Conservation (phyloP, 2,797 vertebrate genomes). For the Xiphorhynchus erythropygius region DNA sequence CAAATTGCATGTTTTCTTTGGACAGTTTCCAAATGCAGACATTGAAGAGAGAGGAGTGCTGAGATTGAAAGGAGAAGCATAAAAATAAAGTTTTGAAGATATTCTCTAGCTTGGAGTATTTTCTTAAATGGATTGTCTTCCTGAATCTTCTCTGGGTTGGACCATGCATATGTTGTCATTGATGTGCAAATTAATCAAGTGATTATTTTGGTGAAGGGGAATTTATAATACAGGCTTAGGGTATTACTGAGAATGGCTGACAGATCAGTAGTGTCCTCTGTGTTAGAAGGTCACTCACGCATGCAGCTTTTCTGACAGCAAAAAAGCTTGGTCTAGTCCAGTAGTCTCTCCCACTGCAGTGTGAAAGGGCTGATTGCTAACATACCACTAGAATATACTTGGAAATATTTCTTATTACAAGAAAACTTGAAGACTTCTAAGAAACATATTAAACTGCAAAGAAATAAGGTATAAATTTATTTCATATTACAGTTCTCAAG, state of each 20-base stretch:
- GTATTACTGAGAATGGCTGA: slow-evolving; percentile 35
- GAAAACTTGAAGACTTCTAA: not conserved
- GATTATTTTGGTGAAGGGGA: slow-evolving; percentile 36
- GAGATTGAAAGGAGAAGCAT: not conserved
- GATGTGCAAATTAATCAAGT: slow-evolving; percentile 52
- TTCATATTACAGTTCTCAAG: not conserved
- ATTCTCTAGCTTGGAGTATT: not conserved
- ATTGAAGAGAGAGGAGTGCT: not conserved
- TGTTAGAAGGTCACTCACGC: slow-evolving; percentile 49
- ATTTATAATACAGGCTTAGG: slow-evolving; percentile 51
- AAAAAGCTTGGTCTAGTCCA: not conserved
- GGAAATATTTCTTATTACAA: not conserved
- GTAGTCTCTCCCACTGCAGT: not conserved
- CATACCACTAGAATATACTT: not conserved
- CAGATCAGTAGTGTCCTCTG: slow-evolving; percentile 49
- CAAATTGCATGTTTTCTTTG: not conserved
- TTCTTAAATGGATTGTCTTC: not conserved
- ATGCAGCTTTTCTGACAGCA: not conserved
- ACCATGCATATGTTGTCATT: not conserved
- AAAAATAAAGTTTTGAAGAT: not conserved
- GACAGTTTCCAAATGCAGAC: not conserved
- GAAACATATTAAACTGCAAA: not conserved
- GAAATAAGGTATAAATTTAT: not conserved
- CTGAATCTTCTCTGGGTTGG: not conserved
- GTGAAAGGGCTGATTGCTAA: not conserved